Base-by-base conservation (phyloP, 2,797 vertebrate species). In the Okamejei kenojei region DNA sequence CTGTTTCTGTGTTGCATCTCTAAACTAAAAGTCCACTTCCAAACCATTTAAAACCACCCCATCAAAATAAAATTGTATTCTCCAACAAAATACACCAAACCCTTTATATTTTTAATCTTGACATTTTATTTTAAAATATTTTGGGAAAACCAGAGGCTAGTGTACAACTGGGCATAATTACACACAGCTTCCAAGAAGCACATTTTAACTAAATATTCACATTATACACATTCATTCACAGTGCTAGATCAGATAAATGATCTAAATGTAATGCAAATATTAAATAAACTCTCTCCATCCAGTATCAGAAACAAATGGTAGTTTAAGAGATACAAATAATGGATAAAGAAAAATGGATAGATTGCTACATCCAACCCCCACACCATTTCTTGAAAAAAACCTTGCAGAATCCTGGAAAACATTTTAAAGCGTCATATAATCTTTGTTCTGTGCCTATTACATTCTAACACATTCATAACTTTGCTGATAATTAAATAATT, bases 161-260 rank as follows among this genome's bases (percentile, higher is more conserved):
- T 45, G 21, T 63, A 80, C 80, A 91, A 74, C 21, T 38, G 68
- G 65, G 73, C 82, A 73, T 73, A 91, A 91, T 91, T 91, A 91
- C 88, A 91, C 71, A 73, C 45, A 73, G 86, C 88, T 73, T 86
- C 65, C 65, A 90, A 73, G 71, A 92, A 92, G 35, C 90, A 88
- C 74, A 73, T 17, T 68, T 35, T 45, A 71, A 74, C 19, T 74
- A 91, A 38, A 74, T 74, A 54, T 92, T 65, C 84, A 92, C 38
- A 74, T 92, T 73, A 92, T 92, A 54, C 90, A 92, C 35, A 84
- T 84, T 84, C 29, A 58, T 84, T 78, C 77, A 61, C 54, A 29
- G 71, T 76, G 90, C 71, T 54, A 92, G 11, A 91, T 45, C 71
- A 29, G 21, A 19, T 90, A 90, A 74, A 54, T 71, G 65, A 74